Evolutionary conservation across 2,888 invertebrate genomes (phyloP).

Genomic region (Aelia acuminata): DNA sequence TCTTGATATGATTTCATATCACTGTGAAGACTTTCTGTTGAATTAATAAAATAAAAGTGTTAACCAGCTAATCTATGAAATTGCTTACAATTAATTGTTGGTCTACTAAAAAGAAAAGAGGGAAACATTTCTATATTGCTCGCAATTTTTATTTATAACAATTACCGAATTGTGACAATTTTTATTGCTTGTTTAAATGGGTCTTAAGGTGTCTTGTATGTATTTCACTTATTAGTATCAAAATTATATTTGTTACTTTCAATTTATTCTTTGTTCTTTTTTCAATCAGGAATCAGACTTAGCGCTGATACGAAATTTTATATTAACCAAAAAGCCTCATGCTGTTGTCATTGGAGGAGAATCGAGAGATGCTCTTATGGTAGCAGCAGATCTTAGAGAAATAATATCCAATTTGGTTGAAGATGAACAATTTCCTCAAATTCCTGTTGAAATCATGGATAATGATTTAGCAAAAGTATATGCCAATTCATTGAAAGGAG

Average conservation of each 20-base stretch:
- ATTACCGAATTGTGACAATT: no score
- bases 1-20: no score
- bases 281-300: slow-evolving; percentile 75
- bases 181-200: background rate
- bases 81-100: no score
- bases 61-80: no score
- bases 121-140: no score
- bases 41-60: no score
- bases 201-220: background rate
- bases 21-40: no score
- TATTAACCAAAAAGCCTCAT: slow-evolving; percentile 92
- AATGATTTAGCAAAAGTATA: slow-evolving; percentile 95
- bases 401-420: slow-evolving; percentile 82
- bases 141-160: no score
- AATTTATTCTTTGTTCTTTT: background rate
- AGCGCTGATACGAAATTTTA: slow-evolving; percentile 82
- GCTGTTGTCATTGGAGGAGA: slow-evolving; percentile 93
- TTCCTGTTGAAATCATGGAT: slow-evolving; percentile 92
- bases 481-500: slow-evolving; percentile 89
- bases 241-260: background rate
- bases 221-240: background rate
- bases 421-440: slow-evolving; percentile 88
- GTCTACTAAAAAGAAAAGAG: no score
- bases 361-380: slow-evolving; percentile 86
- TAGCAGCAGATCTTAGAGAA: slow-evolving; percentile 83